Evolutionary conservation across 2,888 invertebrate species (phyloP), one percentile per base, ranked within the genome.

Genomic region (Bugulina stolonifera): DNA sequence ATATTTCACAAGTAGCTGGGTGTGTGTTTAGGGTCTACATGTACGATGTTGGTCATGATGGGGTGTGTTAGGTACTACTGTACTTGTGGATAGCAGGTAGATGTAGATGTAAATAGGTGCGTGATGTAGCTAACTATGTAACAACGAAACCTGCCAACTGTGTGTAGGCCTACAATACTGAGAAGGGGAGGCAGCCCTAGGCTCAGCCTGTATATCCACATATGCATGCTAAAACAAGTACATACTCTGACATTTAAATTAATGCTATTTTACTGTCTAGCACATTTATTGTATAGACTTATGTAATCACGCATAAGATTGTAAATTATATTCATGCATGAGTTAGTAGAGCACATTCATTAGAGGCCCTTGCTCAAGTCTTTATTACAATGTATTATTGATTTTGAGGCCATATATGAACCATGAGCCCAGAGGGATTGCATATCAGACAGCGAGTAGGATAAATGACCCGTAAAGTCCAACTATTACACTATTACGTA

Each of bases 221-320:
- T n/a, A n/a, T n/a, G n/a, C n/a, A n/a, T 43, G 43, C 32, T 64
- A 22, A 32, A 27, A 27, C 32, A 27, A 64, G 64, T 64, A 29
- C 64, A 32, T 34, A 10, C 32, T 22, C 64, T 64, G 64, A 64
- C 64, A 64, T 64, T 64, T 64, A 64, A 64, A 64, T 64, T 64
- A 64, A 64, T 34, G 32, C 10, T 64, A 34, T 64, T 64, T 64
- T 64, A 64, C 64, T 64, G 64, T 64, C 64, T 64, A 64, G 64
- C 64, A 32, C 64, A 32, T 64, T 29, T 34, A 64, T 64, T 64
- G 64, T 64, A 64, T 14, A 64, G 64, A 27, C 64, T 64, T 27
- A 64, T 64, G 64, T 64, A 64, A 64, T 64, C 64, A 34, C 64
- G 29, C 34, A 34, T 27, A 34, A 64, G 64, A 10, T 57, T 57